phyloP scores from a whole-genome alignment of 2,888 invertebrate species.

The Crocallis elinguaria region DNA sequence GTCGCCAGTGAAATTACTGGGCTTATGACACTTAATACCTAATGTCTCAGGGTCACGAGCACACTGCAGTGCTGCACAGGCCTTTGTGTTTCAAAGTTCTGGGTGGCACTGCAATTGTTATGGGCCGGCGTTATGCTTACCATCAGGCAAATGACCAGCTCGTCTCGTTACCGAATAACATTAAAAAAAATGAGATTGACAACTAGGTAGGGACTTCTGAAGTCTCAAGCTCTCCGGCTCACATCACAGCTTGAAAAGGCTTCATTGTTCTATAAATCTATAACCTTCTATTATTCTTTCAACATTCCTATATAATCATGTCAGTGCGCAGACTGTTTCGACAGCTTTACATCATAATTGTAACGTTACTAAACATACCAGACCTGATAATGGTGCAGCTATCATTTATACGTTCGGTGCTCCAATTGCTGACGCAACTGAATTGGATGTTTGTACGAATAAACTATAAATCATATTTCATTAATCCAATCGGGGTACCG shows the following conservation, averaged over 20 bases:
- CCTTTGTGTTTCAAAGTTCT: no score
- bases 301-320: neutral
- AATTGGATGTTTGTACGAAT: constrained; percentile 22
- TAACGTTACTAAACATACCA: constrained; percentile 33
- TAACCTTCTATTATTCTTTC: neutral
- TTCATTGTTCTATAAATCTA: neutral
- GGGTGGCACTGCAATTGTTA: no score
- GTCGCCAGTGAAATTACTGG: no score
- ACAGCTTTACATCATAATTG: constrained; percentile 38
- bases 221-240: neutral
- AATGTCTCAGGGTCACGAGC: no score
- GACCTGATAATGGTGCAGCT: constrained; percentile 9
- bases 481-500: constrained; percentile 26
- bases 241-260: neutral
- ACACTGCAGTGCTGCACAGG: no score
- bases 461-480: constrained; percentile 37
- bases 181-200: no score
- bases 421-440: constrained; percentile 38
- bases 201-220: no score
- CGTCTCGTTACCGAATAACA: no score
- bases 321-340: constrained; percentile 3
- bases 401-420: constrained; percentile 30
- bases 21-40: no score
- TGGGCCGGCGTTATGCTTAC: no score
- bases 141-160: no score